Evolutionary conservation across 2,113 vertebrate genomes (phyloP), one percentile per base, ranked within the genome.

Genomic region (Brachyhypopomus occidentalis): DNA sequence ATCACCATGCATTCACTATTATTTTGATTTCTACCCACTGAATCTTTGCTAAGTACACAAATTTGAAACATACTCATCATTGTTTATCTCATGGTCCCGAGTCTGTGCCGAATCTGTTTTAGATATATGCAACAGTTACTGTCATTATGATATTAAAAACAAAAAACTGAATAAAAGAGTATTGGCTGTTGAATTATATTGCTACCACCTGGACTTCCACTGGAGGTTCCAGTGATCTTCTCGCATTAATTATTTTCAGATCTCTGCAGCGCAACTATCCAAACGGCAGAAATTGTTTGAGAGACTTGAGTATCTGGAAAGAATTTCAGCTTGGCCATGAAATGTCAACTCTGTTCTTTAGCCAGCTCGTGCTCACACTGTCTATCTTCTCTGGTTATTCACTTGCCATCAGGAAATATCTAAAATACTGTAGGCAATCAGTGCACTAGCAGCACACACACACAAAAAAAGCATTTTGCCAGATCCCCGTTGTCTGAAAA

Each of bases 181-280:
- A 84, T 74, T 76, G 79, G 27, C 11, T 19, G 27, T 36, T 70
- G 55, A 58, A 80, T 82, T 88, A 78, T 87, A 88, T 87, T 67
- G 86, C 84, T 87, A 70, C 87, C 89, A 90, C 90, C 89, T 92
- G 90, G 88, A 80, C 79, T 88, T 88, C 87, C 83, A 88, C 78
- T 84, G 79, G 83, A 78, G 81, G 66, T 86, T 90, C 85, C 88
- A 85, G 74, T 85, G 82, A 85, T 90, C 70, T 83, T 80, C 83
- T 83, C 74, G 84, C 76, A 86, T 82, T 90, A 88, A 90, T 90
- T 90, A 83, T 89, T 87, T 83, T 90, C 87, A 91, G 85, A 45
- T 83, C 63, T 71, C 62, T 23, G 41, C 75, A 85, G 82, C 17
- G 1, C 22, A 48, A 69, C 81, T 76, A 73, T 86, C 88, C 79